phyloP scores from a whole-genome alignment of 2,888 invertebrate species.

The Sarcophaga rosellei region DNA sequence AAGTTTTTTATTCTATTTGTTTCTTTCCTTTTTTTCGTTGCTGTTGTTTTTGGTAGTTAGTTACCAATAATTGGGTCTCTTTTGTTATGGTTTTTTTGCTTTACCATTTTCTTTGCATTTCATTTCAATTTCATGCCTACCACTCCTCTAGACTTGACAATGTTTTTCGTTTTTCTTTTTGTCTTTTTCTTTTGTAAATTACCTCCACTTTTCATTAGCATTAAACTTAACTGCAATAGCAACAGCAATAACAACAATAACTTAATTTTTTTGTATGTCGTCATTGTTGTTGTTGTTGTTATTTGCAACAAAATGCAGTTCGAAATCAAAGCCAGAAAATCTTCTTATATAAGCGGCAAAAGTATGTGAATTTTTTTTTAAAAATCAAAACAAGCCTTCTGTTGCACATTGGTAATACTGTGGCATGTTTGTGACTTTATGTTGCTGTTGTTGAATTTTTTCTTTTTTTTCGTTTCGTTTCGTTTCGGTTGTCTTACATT shows the following conservation, averaged over 20 bases:
- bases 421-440: neutral
- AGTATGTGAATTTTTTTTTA: constrained; percentile 2
- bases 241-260: neutral
- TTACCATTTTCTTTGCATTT: neutral
- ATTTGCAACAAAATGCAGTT: constrained; percentile 36
- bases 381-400: constrained; percentile 36
- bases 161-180: constrained; percentile 4
- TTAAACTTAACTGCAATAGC: constrained; percentile 33
- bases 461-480: constrained; percentile 17
- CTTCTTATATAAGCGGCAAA: constrained; percentile 18
- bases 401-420: neutral
- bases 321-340: neutral
- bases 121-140: constrained; percentile 50
- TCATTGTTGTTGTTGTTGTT: neutral
- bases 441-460: neutral
- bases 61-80: constrained; percentile 64
- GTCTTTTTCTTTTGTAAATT: constrained; percentile 38
- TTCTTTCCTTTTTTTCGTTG: neutral
- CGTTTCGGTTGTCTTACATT: constrained; percentile 63
- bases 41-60: constrained; percentile 33
- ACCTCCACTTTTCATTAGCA: constrained; percentile 54
- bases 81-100: constrained; percentile 50
- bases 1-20: neutral
- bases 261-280: neutral
- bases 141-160: constrained; percentile 50